Evolutionary conservation across 2,888 invertebrate genomes (phyloP).

Genomic region (Nematopogon swammerdamellus): DNA sequence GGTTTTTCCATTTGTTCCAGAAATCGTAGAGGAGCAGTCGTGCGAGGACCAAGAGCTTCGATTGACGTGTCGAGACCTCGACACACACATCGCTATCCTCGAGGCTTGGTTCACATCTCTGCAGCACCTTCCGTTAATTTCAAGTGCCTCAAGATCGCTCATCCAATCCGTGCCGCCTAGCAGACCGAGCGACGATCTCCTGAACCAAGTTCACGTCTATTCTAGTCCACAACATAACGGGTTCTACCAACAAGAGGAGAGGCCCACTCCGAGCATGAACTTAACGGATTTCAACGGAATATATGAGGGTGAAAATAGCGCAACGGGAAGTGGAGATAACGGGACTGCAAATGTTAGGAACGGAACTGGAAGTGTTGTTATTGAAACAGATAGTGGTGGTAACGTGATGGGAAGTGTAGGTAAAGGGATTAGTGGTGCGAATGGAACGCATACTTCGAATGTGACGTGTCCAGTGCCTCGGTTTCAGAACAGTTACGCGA

Average conservation of each 20-base stretch:
- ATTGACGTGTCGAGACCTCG: constrained; percentile 60
- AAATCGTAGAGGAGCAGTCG: constrained; percentile 62
- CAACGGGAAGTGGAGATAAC: not conserved
- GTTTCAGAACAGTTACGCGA: constrained; percentile 39
- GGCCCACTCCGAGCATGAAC: not conserved
- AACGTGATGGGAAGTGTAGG: constrained; percentile 21
- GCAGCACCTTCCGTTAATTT: constrained; percentile 17
- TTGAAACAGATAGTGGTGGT: constrained; percentile 4
- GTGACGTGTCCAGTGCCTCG: constrained; percentile 26
- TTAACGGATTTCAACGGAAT: not conserved
- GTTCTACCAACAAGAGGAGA: constrained; percentile 22
- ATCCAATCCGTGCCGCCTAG: constrained; percentile 2
- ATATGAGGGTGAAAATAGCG: not conserved
- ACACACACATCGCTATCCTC: constrained; percentile 60
- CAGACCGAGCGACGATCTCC: constrained; percentile 39
- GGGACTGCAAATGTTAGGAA: not conserved
- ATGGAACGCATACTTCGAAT: too few relatives aligned
- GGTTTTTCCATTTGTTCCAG: constrained; percentile 55
- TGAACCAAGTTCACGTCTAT: constrained; percentile 37
- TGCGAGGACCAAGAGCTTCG: constrained; percentile 60
- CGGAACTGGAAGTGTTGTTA: not conserved
- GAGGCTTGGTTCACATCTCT: constrained; percentile 57
- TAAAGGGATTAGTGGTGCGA: constrained; percentile 1
- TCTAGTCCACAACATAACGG: constrained; percentile 50
- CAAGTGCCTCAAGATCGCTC: constrained; percentile 1